Evolutionary conservation across 2,888 invertebrate genomes (phyloP), one percentile per base, ranked within the genome.

Genomic region (Hydrotaea cyrtoneurina): DNA sequence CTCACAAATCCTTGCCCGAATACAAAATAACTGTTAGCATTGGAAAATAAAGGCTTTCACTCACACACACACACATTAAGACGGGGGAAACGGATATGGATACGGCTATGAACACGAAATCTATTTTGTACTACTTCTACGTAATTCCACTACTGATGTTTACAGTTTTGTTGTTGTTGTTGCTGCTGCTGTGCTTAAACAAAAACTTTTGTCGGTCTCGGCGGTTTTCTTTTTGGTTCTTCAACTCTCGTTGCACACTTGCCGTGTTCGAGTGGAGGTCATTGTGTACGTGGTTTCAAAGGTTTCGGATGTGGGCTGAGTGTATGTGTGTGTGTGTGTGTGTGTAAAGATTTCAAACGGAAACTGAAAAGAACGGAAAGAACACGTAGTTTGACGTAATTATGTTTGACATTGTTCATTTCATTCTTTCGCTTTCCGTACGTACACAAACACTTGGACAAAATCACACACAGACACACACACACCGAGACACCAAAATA

Each of bases 341-440:
- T 8, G 39, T 39, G 39, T 13, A 39, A 39, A 59, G 62, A 31
- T 62, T 62, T 62, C 31, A 17, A 62, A 46, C 69, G 69, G 46
- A n/a, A 53, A 76, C 55, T 26, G 53, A 55, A 66, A 69, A 66
- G 43, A 39, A 69, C 39, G 57, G 55, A 71, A 77, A 31, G 62
- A 26, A 74, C 73, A 82, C 77, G 82, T 80, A 76, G 73, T 85
- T 82, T 80, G 69, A 79, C 74, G 82, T 82, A 85, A 85, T 85
- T 82, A 85, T 77, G 69, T 82, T 85, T 82, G 85, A 85, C 79
- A 85, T 85, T 85, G 74, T 85, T 82, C 57, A 71, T 59, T 69
- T 79, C 73, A 19, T 69, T 77, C 11, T 19, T 21, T 26, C 46
- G 19, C 46, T 36, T 36, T 59, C 59, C 2, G 21, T 26, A n/a